Evolutionary conservation across 1,140 invertebrate species (phyloP).

Genomic region (Liolophura sinensis): DNA sequence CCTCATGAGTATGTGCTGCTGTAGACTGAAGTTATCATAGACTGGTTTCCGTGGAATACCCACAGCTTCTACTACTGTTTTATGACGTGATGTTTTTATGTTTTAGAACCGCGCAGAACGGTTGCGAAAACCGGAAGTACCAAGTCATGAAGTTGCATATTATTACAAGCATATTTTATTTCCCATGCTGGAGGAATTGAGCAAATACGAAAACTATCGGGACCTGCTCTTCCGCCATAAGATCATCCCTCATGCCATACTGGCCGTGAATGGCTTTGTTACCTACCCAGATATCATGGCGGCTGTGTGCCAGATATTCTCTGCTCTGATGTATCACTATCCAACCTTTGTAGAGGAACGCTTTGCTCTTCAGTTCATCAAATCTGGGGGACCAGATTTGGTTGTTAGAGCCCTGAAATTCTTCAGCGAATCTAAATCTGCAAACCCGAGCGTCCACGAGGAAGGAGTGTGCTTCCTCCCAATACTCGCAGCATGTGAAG

Average conservation of each 20-base stretch:
- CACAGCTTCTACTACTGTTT: not conserved
- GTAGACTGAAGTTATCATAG: too few species aligned
- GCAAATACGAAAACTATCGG: slow-evolving; percentile 2
- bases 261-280: slow-evolving; percentile 10
- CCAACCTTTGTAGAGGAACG: slow-evolving; percentile 19
- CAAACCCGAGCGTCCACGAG: too few species aligned
- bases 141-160: slow-evolving; percentile 1
- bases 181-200: slow-evolving; percentile 13
- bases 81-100: not conserved
- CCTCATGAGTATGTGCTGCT: too few species aligned
- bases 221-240: slow-evolving; percentile 13
- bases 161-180: not conserved
- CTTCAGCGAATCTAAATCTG: slow-evolving; percentile 6
- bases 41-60: not conserved
- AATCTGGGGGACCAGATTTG: slow-evolving; percentile 26
- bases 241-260: slow-evolving; percentile 12
- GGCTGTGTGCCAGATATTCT: slow-evolving; percentile 7
- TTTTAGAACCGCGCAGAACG: slow-evolving; percentile 20
- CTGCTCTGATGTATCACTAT: slow-evolving; percentile 23
- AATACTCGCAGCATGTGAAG: too few species aligned
- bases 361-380: slow-evolving; percentile 31
- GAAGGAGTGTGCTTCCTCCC: too few species aligned
- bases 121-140: slow-evolving; percentile 6
- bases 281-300: not conserved
- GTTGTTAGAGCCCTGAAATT: slow-evolving; percentile 25